Conservation (phyloP, 2,888 invertebrate genomes). For the Callimorpha dominula region DNA sequence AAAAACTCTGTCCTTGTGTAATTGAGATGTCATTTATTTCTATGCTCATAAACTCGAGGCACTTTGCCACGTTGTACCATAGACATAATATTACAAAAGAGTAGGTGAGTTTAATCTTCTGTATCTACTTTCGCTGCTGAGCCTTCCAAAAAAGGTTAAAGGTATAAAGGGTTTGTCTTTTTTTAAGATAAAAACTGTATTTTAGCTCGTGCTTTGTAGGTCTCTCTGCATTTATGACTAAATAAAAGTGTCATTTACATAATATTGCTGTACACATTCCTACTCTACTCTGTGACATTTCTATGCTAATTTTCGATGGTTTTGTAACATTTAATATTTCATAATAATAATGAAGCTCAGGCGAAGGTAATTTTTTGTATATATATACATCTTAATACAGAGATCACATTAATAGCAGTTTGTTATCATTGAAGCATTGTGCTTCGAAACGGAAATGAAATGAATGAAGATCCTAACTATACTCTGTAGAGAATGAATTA, state of each 20-base stretch:
- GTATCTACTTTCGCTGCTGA: no score
- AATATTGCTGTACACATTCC: not conserved
- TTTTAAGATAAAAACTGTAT: not conserved
- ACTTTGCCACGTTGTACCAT: conserved; percentile 8
- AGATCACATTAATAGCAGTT: conserved; percentile 20
- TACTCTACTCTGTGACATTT: conserved; percentile 9
- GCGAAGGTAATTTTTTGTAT: conserved; percentile 29
- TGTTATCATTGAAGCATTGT: conserved; percentile 1
- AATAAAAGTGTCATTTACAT: not conserved
- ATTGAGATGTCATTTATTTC: conserved; percentile 32
- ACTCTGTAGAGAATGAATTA: not conserved
- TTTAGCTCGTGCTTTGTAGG: not conserved
- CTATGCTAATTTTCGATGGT: conserved; percentile 49
- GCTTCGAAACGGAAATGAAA: not conserved
- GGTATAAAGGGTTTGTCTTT: not conserved
- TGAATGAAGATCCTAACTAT: not conserved
- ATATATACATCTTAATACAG: conserved; percentile 13
- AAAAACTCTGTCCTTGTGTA: conserved; percentile 6
- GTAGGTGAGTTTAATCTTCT: not conserved
- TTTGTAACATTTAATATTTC: conserved; percentile 40
- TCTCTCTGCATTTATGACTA: not conserved
- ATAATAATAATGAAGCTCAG: conserved; percentile 34
- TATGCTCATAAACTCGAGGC: conserved; percentile 44
- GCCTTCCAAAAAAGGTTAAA: not conserved
- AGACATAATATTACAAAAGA: conserved; percentile 10